Conservation (phyloP, 2,113 vertebrate species). For the Grammomys dolichurus region DNA sequence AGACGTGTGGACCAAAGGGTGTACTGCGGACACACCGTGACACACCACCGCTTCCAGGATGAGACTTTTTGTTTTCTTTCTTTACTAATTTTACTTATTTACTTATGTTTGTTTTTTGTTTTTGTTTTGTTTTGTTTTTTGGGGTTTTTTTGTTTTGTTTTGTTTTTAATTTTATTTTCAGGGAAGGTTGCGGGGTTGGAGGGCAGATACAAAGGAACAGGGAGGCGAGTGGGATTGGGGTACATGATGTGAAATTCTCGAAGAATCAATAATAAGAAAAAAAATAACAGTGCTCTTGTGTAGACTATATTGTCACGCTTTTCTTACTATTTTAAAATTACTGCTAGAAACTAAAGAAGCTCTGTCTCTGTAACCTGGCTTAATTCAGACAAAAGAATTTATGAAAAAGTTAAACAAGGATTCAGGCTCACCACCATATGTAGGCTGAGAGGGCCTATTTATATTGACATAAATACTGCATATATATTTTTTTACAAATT, state of each 20-base stretch:
- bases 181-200: neutral
- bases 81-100: neutral
- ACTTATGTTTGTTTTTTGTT: neutral
- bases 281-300: neutral
- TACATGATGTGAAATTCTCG: neutral
- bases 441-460: neutral
- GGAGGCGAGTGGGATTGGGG: neutral
- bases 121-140: neutral
- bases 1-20: neutral
- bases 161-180: neutral
- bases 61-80: neutral
- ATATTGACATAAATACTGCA: neutral
- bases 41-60: neutral
- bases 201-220: neutral
- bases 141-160: too few species aligned
- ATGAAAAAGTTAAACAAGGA: neutral
- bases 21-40: neutral
- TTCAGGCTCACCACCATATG: neutral
- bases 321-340: conserved; percentile 22
- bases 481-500: conserved; percentile 48
- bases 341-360: neutral
- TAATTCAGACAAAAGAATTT: conserved; percentile 40
- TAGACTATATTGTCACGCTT: neutral
- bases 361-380: neutral
- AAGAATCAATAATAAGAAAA: neutral